Evolutionary conservation across 2,888 invertebrate genomes (phyloP), one percentile per base, ranked within the genome.

Genomic region (Quadroppia sp.): DNA sequence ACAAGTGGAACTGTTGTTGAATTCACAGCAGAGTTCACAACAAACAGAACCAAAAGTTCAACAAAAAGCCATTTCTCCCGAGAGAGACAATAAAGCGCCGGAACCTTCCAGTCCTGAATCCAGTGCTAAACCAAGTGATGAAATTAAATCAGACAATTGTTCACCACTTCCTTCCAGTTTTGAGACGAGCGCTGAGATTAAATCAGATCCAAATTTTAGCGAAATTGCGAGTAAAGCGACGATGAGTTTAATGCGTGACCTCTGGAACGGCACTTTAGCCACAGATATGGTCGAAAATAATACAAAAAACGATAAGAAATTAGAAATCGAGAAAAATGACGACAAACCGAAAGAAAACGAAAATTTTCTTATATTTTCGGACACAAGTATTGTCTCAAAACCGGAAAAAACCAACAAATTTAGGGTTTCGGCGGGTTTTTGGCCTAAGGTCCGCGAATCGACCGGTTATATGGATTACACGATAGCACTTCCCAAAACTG

Each of bases 211-310:
- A 15, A 2, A 32, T 11, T 61, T 36, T 1, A 36, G 2, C 1
- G 64, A 20, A 20, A 64, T 11, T 36, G 36, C n/a, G 20, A 36
- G 32, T 3, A 64, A 32, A 13, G 64, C 36, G 17, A n/a, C 64
- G 7, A 17, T 36, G 15, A 36, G 32, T 64, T 13, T 64, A 15
- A 20, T 64, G n/a, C 13, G 64, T 13, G 64, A 64, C 7, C 36
- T 64, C 25, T 64, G 64, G 64, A 64, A 64, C 64, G 64, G 64
- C 13, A 64, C 64, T 36, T 36, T 64, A 3, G 36, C 64, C 64
- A 64, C 20, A 15, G 30, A 59, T 30, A 2, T 28, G 13, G 3
- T 2, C 11, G 64, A 64, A 36, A 36, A 2, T n/a, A 64, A 36
- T 36, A 1, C 1, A 36, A 64, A 64, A 15, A 2, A 7, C n/a